Evolutionary conservation across 2,888 invertebrate species (phyloP), one percentile per base, ranked within the genome.

Genomic region (Agriotes lineatus): DNA sequence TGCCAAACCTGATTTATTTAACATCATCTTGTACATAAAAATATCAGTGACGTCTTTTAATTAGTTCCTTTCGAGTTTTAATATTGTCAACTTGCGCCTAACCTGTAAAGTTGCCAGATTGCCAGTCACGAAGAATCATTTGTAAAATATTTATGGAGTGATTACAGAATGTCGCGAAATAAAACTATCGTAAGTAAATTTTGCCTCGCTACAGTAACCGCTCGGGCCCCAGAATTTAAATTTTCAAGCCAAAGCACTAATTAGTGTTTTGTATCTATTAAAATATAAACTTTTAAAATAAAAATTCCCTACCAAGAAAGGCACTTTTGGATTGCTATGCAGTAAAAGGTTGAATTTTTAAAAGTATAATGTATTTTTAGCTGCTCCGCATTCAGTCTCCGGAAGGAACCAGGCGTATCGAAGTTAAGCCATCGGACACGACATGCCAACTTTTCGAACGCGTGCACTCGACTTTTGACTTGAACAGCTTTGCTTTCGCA

Each of bases 401-500:
- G 65, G 95, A 95, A 80, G 96, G 96, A 79, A 95, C 94, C 64
- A 92, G 92, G 82, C 90, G 96, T 75, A 87, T 96, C 77, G 94
- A 95, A 83, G 84, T 92, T 72, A 84, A 85, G 70, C 86, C 89
- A 64, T 86, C 89, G 61, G 91, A 93, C 54, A 88, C 90, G 69
- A 88, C 94, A 61, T 88, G 89, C 77, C 86, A 88, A 75, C 88
- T 96, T 72, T 95, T 90, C 82, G 95, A 95, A 84, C 91, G 91
- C 81, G 90, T 95, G 68, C 88, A 91, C 79, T 89, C 90, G 72
- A 85, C 85, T n/a, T 91, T 96, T 77, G 88, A 90, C 66, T 86
- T 95, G 71, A 88, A 87, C 78, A 90, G 90, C 75, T 91, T 89
- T 82, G 91, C 89, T 19, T 96, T 96, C 84, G 87, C 89, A 10